Evolutionary conservation across 2,113 vertebrate species (phyloP), one percentile per base, ranked within the genome.

Genomic region (Illadopsis cleaveri): DNA sequence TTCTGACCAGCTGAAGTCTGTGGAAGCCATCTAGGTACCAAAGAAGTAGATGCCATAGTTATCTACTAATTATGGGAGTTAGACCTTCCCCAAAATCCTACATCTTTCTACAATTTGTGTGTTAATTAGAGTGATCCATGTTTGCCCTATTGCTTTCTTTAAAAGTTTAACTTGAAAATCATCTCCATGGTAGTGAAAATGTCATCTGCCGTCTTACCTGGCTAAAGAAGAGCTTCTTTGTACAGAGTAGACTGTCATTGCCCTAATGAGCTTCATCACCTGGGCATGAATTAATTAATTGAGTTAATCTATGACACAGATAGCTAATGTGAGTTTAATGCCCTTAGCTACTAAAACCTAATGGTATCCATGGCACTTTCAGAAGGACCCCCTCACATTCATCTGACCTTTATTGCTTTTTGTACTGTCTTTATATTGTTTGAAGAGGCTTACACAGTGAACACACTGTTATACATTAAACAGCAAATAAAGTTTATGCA

Each of bases 401-500:
- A 64, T 56, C 62, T 69, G 72, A 81, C 62, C 48, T 82, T 69
- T 72, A 64, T 28, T 84, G 54, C 21, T 72, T 96, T 80, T 92
- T 89, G 68, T 35, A 42, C 48, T 76, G 28, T 61, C 81, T 82
- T 91, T 77, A 25, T 86, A 38, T 50, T 92, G 54, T 92, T 89
- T 96, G 91, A 84, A 77, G 54, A 91, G 62, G 40, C 82, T 84
- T 50, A 60, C 50, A 72, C 38, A 81, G 85, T 72, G 69, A 86
- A 51, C 62, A 60, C 23, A 30, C 40, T 79, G 85, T 93, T 91
- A 83, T n/a, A 91, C 30, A 93, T 95, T 93, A 89, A 93, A 89
- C 82, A 95, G 72, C 44, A 93, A 92, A 96, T 60, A 56, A 54
- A 83, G 48, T 68, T 71, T 37, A 44, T 82, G 72, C 38, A 72